These are phyloP conservation scores for Ormia ochracea DNA, from an alignment of 2,888 invertebrate genomes.

Conservation along the genomic window DNA sequence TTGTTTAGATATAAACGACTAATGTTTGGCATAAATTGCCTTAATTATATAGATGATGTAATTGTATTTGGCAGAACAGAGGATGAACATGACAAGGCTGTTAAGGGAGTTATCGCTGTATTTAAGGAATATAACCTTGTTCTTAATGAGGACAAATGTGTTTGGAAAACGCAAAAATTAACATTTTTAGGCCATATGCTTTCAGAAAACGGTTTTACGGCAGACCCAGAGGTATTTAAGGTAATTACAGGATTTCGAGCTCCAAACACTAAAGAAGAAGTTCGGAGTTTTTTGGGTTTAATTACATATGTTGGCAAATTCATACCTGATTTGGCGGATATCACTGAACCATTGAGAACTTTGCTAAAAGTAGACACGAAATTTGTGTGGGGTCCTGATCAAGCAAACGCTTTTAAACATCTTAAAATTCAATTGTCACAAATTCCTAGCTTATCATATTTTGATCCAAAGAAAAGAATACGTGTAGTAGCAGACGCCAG, in stretches of 20 bases:
- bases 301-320: neutral
- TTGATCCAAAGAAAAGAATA: too few species aligned
- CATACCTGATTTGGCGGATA: too few species aligned
- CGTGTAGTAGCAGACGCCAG: too few species aligned
- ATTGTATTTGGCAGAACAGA: neutral
- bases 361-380: too few species aligned
- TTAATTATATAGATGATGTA: neutral
- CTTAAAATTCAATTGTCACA: too few species aligned
- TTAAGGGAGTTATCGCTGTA: constrained; percentile 59
- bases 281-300: neutral
- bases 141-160: neutral
- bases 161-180: neutral
- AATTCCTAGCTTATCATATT: too few species aligned
- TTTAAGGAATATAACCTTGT: neutral
- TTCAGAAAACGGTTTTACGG: neutral
- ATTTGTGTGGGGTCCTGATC: too few species aligned
- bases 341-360: too few species aligned
- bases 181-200: constrained; percentile 8
- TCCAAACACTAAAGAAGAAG: neutral
- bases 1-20: constrained; percentile 67
- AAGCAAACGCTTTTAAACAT: too few species aligned
- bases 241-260: neutral
- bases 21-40: constrained; percentile 62
- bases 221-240: neutral
- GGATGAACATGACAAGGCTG: constrained; percentile 66